Conservation (phyloP, 2,888 invertebrate species). For the Nephrocerus scutellatus region DNA sequence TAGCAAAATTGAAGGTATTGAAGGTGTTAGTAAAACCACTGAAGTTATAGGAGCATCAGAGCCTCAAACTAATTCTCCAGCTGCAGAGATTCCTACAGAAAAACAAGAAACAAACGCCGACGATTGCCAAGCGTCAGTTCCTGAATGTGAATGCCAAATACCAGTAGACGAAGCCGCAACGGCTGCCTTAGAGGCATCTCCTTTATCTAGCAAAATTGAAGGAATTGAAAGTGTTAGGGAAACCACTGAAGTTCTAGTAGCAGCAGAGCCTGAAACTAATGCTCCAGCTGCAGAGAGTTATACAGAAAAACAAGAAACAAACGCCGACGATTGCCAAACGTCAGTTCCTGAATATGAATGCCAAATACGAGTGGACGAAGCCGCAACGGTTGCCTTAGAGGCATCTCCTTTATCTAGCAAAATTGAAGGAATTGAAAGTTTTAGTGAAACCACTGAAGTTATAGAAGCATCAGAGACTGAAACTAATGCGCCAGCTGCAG, state of each 20-base stretch:
- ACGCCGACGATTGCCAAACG: too few species aligned
- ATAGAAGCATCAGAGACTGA: not conserved
- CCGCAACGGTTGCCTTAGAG: too few species aligned
- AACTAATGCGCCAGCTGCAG: not conserved
- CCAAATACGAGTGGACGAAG: too few species aligned
- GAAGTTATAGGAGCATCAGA: not conserved
- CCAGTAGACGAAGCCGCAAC: not conserved
- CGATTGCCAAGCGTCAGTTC: not conserved
- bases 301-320: too few species aligned
- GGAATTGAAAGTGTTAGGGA: too few species aligned
- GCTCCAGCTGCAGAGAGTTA: not conserved
- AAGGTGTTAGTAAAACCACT: not conserved
- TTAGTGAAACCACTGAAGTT: not conserved
- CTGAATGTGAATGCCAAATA: not conserved
- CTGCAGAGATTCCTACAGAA: not conserved
- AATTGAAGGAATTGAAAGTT: too few species aligned
- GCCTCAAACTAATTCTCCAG: not conserved
- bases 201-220: too few species aligned
- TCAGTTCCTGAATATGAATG: too few species aligned
- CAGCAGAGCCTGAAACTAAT: conserved; percentile 1
- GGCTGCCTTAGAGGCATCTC: not conserved
- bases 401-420: too few species aligned
- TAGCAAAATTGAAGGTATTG: too few species aligned
- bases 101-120: not conserved
- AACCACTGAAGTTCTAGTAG: not conserved